Conservation (phyloP, 2,888 invertebrate genomes). For the Bellardia bayeri region DNA sequence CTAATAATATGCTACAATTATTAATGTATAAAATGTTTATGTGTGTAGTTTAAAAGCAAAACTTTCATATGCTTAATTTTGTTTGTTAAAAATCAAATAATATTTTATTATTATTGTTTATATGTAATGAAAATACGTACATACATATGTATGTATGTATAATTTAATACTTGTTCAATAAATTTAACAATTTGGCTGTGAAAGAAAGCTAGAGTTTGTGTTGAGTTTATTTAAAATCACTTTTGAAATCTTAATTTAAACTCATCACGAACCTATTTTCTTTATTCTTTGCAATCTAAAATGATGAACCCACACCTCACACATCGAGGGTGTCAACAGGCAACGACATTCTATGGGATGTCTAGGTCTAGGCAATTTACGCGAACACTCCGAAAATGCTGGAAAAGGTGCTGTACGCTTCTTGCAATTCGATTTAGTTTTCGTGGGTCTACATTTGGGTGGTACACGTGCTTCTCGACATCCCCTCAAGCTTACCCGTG, state of each 20-base stretch:
- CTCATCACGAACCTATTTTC: constrained; percentile 14
- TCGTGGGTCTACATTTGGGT: constrained; percentile 67
- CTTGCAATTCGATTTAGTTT: constrained; percentile 27
- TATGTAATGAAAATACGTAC: neutral
- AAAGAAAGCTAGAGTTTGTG: neutral
- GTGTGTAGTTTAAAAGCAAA: constrained; percentile 29
- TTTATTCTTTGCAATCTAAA: neutral
- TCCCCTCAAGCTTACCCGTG: constrained; percentile 25
- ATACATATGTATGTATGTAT: too few species aligned
- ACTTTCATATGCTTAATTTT: constrained; percentile 49
- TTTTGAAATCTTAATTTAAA: neutral
- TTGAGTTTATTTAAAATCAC: constrained; percentile 15
- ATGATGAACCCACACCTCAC: constrained; percentile 73
- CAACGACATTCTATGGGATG: constrained; percentile 75
- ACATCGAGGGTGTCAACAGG: constrained; percentile 72
- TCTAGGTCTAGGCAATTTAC: constrained; percentile 34
- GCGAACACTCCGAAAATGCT: constrained; percentile 75
- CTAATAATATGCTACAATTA: constrained; percentile 60
- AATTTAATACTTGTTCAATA: neutral
- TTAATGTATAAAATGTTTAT: constrained; percentile 13
- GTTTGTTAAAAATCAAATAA: constrained; percentile 20
- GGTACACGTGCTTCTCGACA: constrained; percentile 63
- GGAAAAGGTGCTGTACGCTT: constrained; percentile 74
- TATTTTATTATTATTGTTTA: neutral
- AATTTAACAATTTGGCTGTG: neutral